Evolutionary conservation across 2,888 invertebrate species (phyloP).

Genomic region (Elegia similella): DNA sequence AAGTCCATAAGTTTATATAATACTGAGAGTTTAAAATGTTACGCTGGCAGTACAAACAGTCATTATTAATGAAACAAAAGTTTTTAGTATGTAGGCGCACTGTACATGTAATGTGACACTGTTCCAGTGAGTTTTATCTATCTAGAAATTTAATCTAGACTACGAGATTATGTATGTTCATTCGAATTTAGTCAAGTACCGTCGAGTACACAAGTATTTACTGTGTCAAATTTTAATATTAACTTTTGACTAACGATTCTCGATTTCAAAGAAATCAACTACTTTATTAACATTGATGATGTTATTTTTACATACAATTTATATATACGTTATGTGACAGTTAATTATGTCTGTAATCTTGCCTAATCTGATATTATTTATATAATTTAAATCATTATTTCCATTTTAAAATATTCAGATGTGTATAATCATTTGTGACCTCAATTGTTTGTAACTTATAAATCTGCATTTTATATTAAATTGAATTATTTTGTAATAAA

Average conservation of each 20-base stretch:
- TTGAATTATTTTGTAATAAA: constrained; percentile 35
- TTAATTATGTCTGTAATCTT: constrained; percentile 59
- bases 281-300: constrained; percentile 43
- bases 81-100: constrained; percentile 31
- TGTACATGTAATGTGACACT: constrained; percentile 43
- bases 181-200: constrained; percentile 38
- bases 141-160: constrained; percentile 26
- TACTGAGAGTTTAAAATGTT: not conserved
- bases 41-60: constrained; percentile 4
- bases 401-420: constrained; percentile 31
- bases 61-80: constrained; percentile 29
- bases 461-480: constrained; percentile 41
- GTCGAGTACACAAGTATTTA: constrained; percentile 42
- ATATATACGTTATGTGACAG: constrained; percentile 40
- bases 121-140: constrained; percentile 44
- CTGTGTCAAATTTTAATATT: constrained; percentile 42
- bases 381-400: constrained; percentile 25
- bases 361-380: constrained; percentile 54
- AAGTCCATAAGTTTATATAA: not conserved
- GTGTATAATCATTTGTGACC: constrained; percentile 36
- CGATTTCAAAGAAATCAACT: constrained; percentile 66
- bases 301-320: constrained; percentile 38
- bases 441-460: constrained; percentile 29
- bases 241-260: constrained; percentile 47
- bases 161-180: constrained; percentile 36